Base-by-base conservation (phyloP, 1,140 invertebrate genomes). In the Cotesia typhae region DNA sequence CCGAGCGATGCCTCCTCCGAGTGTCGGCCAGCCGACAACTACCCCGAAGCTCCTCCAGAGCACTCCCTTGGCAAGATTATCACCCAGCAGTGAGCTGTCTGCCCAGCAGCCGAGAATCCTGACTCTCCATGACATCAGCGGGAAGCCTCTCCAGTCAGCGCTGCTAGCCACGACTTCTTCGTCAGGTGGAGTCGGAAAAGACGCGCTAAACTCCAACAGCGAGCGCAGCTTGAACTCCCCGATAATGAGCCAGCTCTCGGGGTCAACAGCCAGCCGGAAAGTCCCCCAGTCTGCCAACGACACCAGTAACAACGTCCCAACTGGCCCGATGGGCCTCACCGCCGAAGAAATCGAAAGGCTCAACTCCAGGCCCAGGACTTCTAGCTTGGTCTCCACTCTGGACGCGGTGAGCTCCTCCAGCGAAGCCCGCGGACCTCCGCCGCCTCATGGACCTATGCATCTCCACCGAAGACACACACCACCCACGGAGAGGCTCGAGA, bases 321-420 rank as follows among this genome's bases (percentile, higher is more conserved):
- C 90, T 4, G 88, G 89, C 0, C 89, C 92, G 1, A 93, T 96
- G 80, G 95, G 96, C 0, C 87, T 98, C 4, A 97, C 96, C 0
- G 93, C 96, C 7, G 96, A 97, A 83, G 95, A 97, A 85, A 95
- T 98, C 70, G 94, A 97, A 82, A 89, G 96, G 81, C 89, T 98
- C 60, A 97, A 97, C 85, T 92, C 92, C 0, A 87, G 95, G 51
- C 94, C 94, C 1, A 87, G 94, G 71, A 94, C 94, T 1, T 95
- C 94, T 14, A 97, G 95, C 83, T 85, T 98, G 69, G 95, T 96
- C 0, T 97, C 95, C 17, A 96, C 96, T 4, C 86, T 97, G 74
- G 96, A 98, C 82, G 95, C 94, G 4, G 95, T 97, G 35, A 96
- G 95, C 6, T 96, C 94, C 66, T 94, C 93, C n/a, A 96, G 94